Evolutionary conservation across 2,888 invertebrate species (phyloP).

Genomic region (Oscheius myriophilus): DNA sequence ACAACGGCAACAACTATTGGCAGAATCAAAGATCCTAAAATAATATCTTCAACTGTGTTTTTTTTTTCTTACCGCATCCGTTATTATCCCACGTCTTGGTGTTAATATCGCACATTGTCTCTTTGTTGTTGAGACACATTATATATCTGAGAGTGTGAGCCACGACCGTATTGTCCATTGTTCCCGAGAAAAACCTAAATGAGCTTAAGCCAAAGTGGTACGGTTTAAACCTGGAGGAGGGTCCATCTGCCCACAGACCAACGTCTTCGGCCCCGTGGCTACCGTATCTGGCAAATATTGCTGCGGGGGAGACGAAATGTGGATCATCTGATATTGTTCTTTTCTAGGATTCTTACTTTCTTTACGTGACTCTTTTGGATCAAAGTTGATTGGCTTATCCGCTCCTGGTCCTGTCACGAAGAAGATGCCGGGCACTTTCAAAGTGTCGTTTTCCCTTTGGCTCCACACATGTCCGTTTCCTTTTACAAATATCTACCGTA

Average conservation of each 20-base stretch:
- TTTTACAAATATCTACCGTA: neutral
- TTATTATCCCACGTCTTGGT: too few species aligned
- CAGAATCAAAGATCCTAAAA: too few species aligned
- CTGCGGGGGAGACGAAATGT: constrained; percentile 14
- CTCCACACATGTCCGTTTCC: neutral
- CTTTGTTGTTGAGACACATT: constrained; percentile 5
- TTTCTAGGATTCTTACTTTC: neutral
- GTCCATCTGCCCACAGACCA: constrained; percentile 28
- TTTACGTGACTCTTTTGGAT: neutral
- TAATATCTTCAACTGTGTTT: too few species aligned
- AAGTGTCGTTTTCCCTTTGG: constrained; percentile 9
- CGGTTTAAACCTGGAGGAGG: constrained; percentile 4
- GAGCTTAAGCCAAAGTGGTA: too few species aligned
- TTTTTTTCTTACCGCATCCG: too few species aligned
- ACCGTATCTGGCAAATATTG: constrained; percentile 6
- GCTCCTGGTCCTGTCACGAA: constrained; percentile 30
- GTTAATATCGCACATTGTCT: too few species aligned
- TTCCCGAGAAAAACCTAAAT: constrained; percentile 27
- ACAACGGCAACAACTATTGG: too few species aligned
- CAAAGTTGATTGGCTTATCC: neutral
- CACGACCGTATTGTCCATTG: constrained; percentile 28
- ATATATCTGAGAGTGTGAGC: constrained; percentile 14
- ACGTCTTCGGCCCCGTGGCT: constrained; percentile 29
- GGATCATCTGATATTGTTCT: neutral
- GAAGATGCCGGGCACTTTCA: constrained; percentile 19